phyloP scores from a whole-genome alignment of 1,140 invertebrate species.

The Spodoptera litura region DNA sequence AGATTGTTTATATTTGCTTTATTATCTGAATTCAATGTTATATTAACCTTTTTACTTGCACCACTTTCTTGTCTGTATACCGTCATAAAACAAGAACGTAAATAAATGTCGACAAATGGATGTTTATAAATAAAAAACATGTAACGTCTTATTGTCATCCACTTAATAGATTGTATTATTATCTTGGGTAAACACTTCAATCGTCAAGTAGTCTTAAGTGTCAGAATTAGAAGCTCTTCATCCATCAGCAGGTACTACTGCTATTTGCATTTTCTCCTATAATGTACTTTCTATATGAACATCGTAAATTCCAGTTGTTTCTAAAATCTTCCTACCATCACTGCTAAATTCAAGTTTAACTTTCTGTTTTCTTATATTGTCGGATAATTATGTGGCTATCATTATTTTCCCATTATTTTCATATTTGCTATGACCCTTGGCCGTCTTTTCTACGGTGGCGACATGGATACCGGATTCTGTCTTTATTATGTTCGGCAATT shows the following conservation, averaged over 20 bases:
- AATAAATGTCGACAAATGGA: too few species aligned
- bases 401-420: constrained; percentile 44
- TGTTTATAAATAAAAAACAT: too few species aligned
- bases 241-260: background rate
- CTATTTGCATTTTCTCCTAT: background rate
- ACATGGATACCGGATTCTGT: constrained; percentile 9
- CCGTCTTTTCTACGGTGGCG: constrained; percentile 23
- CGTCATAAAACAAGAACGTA: too few species aligned
- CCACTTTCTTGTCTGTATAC: too few species aligned
- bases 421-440: constrained; percentile 35
- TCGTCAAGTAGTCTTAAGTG: background rate
- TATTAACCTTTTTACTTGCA: background rate
- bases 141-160: background rate
- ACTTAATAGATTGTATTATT: background rate
- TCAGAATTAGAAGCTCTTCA: background rate
- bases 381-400: constrained; percentile 33
- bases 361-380: constrained; percentile 35
- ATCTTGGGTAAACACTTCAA: background rate
- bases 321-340: background rate
- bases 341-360: constrained; percentile 21
- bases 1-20: background rate
- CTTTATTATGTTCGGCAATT: constrained; percentile 3
- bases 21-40: background rate
- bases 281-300: background rate
- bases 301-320: constrained; percentile 10